A percentile compares a stretch with the other conserved stretches of the same genome.
These are phyloP conservation scores for Melanostoma mellinum DNA, from an alignment of 2,888 invertebrate genomes.

Conservation along the genomic window DNA sequence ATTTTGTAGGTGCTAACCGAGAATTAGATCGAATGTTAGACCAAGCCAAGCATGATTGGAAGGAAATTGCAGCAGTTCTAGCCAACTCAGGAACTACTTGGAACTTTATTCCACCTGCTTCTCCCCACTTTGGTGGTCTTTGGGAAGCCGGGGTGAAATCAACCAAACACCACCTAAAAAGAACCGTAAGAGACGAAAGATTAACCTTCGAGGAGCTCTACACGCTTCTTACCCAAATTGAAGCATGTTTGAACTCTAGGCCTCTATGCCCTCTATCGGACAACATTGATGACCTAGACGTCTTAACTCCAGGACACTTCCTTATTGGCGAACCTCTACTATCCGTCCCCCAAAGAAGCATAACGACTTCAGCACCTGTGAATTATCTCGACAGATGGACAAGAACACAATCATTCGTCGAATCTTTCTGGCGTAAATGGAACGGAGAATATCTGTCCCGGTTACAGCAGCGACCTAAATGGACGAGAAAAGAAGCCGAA, in stretches of 20 bases:
- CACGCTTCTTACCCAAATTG: no score
- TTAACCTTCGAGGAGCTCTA: no score
- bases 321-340: no score
- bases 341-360: no score
- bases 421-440: conserved; percentile 1
- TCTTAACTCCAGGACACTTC: no score
- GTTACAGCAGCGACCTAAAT: background rate
- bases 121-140: conserved; percentile 76
- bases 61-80: background rate
- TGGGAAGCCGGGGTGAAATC: conserved; percentile 77
- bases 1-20: conserved; percentile 10
- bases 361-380: no score
- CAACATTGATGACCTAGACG: no score
- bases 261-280: no score
- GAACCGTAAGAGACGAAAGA: no score
- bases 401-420: background rate
- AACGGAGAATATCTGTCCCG: background rate
- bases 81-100: conserved; percentile 61
- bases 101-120: conserved; percentile 76
- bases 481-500: background rate
- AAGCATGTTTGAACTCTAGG: no score
- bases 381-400: background rate
- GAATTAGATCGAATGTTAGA: background rate
- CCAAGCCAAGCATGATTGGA: conserved; percentile 7
- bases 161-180: conserved; percentile 70